Evolutionary conservation across 1,140 invertebrate genomes (phyloP), one percentile per base, ranked within the genome.

Genomic region (Meloidogyne hapla): DNA sequence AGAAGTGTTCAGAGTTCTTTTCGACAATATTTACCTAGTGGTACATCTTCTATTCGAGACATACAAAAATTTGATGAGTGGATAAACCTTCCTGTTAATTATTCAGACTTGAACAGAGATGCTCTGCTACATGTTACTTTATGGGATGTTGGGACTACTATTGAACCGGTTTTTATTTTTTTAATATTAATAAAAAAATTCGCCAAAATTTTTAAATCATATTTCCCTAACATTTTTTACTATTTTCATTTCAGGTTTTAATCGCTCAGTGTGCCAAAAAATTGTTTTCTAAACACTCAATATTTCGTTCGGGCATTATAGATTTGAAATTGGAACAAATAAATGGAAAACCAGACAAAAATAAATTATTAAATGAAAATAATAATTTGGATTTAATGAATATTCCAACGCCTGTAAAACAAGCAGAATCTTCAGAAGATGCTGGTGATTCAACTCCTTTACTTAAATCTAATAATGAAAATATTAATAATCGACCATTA

Each of bases 41-140:
- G 18, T 23, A 23, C 18, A 21, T 18, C n/a, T 56, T 26, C 56
- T n/a, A 80, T 66, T 21, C 38, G 75, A 33, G 75, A 83, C 5
- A 70, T 87, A 10, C 85, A 78, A 69, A 94, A 93, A 87, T 99
- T 96, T 96, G 96, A 98, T 88, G 95, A 99, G 89, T 99, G 96
- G 95, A 90, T 99, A 9, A 92, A 91, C 5, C 88, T 99, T 74
- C 96, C 96, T 1, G 90, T 99, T 12, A 92, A 92, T 84, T 97
- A 93, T 88, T 93, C 92, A 86, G 95, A 98, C 87, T 88, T 99
- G 38, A 95, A 95, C 3, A 89, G 93, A 67, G 93, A 93, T 88
- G 92, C 96, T 13, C 90, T 93, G 75, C 88, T 99, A n/a, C 92
- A 92, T 18, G 90, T 98, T 80, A 96, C 94, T 18, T 91, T 99